These are phyloP conservation scores for Naso thynnoides DNA, from an alignment of 2,797 vertebrate species.

Conservation along the genomic window DNA sequence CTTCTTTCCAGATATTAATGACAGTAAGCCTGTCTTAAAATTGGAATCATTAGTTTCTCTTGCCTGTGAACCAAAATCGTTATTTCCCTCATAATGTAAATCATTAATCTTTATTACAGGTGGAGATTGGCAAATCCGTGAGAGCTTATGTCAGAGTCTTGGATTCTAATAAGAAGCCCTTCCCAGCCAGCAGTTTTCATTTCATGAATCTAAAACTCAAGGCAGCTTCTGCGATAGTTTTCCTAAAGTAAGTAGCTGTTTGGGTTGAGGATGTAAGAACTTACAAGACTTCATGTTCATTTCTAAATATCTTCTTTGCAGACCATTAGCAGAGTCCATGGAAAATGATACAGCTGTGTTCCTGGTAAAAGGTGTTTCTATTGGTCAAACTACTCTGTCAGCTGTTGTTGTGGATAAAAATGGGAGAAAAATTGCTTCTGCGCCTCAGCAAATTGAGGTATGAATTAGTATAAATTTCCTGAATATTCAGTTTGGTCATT, in stretches of 20 bases:
- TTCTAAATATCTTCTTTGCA: slow-evolving; percentile 65
- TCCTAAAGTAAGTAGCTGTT: slow-evolving; percentile 89
- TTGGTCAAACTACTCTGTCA: slow-evolving; percentile 92
- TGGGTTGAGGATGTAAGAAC: not conserved
- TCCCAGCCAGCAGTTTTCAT: slow-evolving; percentile 89
- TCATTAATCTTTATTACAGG: slow-evolving; percentile 82
- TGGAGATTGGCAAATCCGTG: slow-evolving; percentile 96
- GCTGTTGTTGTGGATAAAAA: slow-evolving; percentile 88
- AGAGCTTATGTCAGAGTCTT: slow-evolving; percentile 92
- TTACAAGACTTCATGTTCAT: slow-evolving; percentile 10
- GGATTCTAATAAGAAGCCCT: slow-evolving; percentile 91
- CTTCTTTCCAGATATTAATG: slow-evolving; percentile 6
- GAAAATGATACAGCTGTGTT: slow-evolving; percentile 91
- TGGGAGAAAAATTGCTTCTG: slow-evolving; percentile 87
- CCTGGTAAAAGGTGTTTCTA: slow-evolving; percentile 86
- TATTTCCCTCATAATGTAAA: slow-evolving; percentile 22
- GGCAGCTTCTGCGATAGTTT: slow-evolving; percentile 90
- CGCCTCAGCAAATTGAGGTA: slow-evolving; percentile 94
- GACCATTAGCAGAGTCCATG: slow-evolving; percentile 84
- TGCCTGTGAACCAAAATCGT: slow-evolving; percentile 34
- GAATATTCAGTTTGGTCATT: not conserved
- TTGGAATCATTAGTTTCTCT: slow-evolving; percentile 26
- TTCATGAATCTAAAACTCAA: slow-evolving; percentile 93
- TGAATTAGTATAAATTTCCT: slow-evolving; percentile 21
- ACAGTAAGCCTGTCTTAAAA: slow-evolving; percentile 29